These are phyloP conservation scores for Rhodinocichla rosea DNA, from an alignment of 2,113 vertebrate species.

Conservation along the genomic window DNA sequence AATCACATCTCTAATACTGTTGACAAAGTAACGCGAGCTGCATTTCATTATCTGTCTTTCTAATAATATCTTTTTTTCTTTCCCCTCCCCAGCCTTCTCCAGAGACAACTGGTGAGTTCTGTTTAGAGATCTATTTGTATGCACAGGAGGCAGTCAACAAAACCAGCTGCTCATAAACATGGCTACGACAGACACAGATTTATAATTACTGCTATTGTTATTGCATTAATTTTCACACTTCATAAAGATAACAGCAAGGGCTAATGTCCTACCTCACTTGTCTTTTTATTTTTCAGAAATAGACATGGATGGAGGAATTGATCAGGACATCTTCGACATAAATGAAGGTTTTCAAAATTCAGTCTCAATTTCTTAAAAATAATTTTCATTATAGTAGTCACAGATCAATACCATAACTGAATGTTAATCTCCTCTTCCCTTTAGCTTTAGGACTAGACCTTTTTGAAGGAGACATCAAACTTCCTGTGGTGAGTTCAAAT, in stretches of 20 bases:
- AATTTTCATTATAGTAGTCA: not conserved
- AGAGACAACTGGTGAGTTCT: constrained; percentile 74
- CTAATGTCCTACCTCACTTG: constrained; percentile 32
- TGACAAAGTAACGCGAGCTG: not conserved
- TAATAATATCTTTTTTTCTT: constrained; percentile 61
- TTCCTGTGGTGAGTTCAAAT: constrained; percentile 74
- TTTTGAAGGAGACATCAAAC: constrained; percentile 86
- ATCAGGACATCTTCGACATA: constrained; percentile 90
- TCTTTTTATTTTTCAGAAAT: constrained; percentile 72
- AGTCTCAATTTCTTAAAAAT: not conserved
- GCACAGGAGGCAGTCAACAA: constrained; percentile 13
- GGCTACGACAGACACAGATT: constrained; percentile 25
- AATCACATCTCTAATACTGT: not conserved
- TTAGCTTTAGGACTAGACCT: constrained; percentile 83
- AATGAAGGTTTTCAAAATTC: constrained; percentile 83
- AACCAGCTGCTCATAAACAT: constrained; percentile 44
- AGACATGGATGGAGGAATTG: constrained; percentile 82
- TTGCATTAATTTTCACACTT: constrained; percentile 59
- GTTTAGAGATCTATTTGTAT: constrained; percentile 51
- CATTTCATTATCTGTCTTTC: constrained; percentile 12
- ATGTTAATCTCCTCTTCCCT: constrained; percentile 10
- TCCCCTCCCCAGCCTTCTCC: constrained; percentile 63
- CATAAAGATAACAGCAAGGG: constrained; percentile 48
- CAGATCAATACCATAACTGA: not conserved
- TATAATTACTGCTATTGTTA: constrained; percentile 59